Conservation (phyloP, 2,797 vertebrate species). For the Spinus pinus region DNA sequence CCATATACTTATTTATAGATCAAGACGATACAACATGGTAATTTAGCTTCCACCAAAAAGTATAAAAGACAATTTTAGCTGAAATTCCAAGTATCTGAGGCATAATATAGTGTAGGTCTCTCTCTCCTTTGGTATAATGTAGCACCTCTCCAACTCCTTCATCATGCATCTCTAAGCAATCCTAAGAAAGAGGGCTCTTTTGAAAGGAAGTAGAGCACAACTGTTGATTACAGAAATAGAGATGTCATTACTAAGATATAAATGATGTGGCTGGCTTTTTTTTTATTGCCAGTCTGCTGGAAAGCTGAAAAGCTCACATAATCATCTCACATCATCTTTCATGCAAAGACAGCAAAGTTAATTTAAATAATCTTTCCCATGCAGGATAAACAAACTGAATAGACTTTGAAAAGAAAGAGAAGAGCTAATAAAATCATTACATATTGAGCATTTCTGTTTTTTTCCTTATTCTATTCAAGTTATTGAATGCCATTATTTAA, state of each 20-base stretch:
- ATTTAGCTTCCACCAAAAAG: background rate
- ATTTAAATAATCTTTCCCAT: background rate
- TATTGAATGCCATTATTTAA: background rate
- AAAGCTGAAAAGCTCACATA: background rate
- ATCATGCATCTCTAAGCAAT: background rate
- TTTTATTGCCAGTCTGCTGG: background rate
- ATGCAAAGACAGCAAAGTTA: background rate
- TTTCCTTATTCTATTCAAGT: background rate
- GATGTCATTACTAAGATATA: background rate
- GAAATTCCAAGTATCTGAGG: background rate
- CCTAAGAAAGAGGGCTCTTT: background rate
- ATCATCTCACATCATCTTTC: background rate
- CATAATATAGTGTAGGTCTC: background rate
- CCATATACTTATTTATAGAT: background rate
- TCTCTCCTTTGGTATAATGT: background rate
- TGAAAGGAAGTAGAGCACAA: background rate
- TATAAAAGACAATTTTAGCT: background rate
- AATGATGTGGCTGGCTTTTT: background rate
- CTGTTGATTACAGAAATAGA: background rate
- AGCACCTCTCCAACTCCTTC: background rate
- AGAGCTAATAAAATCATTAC: background rate
- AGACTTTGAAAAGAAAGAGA: background rate
- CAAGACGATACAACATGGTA: background rate
- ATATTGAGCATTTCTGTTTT: background rate
- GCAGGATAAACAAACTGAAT: background rate